Evolutionary conservation across 1,140 invertebrate species (phyloP), one percentile per base, ranked within the genome.

Genomic region (Rhopalosiphum maidis): DNA sequence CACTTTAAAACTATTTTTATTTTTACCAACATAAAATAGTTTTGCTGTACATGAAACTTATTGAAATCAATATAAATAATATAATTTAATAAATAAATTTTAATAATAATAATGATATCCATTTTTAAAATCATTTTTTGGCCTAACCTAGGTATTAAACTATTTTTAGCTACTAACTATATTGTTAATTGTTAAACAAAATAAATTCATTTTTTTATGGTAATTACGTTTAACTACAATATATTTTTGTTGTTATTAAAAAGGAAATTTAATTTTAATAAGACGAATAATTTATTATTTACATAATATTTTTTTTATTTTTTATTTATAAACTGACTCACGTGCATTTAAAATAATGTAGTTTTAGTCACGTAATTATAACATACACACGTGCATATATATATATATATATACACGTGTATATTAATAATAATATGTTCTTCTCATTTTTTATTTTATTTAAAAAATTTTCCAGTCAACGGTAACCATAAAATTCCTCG

Each of bases 401-500:
- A 51, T 2, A n/a, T n/a, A n/a, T n/a, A n/a, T n/a, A n/a, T 30
- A 68, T 15, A 68, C 11, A 68, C 60, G 8, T 68, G 11, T 68
- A 68, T 30, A 30, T 60, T 85, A 85, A 85, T 85, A 85, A 25
- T 43, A 43, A 46, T 46, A 9, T 30, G 41, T 30, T 43, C 41
- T 2, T 23, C 54, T 4, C 23, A 21, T 90, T 90, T 25, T 60
- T 90, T 91, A 25, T 46, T 77, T 91, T 51, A 60, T 60, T 60
- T 30, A 60, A 60, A 37, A 82, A 77, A 35, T 37, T 83, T 91
- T 25, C 68, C 43, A 48, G 43, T 37, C 43, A 43, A 5, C 68
- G 43, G 23, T 22, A 54, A 82, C 90, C 30, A n/a, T 82, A 82
- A 51, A 91, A 91, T 91, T 91, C 41, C 60, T 82, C 21, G 68